A percentile compares a stretch with the other conserved stretches of the same genome.
Evolutionary conservation across 2,113 vertebrate species (phyloP).

Genomic region (Melanotaenia duboulayi): DNA sequence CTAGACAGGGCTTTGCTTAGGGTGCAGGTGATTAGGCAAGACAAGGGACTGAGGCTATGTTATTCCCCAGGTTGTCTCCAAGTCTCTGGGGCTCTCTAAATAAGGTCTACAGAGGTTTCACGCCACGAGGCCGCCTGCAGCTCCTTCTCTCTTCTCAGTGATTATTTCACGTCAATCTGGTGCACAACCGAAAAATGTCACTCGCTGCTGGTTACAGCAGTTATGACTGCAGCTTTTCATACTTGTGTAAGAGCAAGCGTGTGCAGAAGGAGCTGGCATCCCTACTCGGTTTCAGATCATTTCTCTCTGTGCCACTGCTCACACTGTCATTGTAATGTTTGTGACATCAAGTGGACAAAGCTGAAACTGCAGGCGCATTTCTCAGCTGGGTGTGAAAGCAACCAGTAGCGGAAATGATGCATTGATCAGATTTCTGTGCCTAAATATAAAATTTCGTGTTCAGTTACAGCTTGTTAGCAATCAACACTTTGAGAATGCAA

Average conservation of each 20-base stretch:
- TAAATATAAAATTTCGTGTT: not conserved
- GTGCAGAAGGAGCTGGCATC: slow-evolving; percentile 5
- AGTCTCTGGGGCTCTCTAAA: slow-evolving; percentile 61
- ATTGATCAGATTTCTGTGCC: not conserved
- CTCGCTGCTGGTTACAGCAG: slow-evolving; percentile 11
- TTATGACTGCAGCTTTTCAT: slow-evolving; percentile 11
- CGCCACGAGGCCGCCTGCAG: slow-evolving; percentile 49
- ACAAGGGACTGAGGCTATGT: slow-evolving; percentile 50
- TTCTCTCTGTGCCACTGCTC: not conserved
- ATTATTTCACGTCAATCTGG: slow-evolving; percentile 61
- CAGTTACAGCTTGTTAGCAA: not conserved
- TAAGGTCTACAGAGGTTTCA: slow-evolving; percentile 44
- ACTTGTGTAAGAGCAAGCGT: slow-evolving; percentile 7
- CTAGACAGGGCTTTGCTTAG: slow-evolving; percentile 61
- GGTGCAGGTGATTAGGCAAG: slow-evolving; percentile 68
- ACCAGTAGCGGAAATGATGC: not conserved
- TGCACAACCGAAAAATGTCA: slow-evolving; percentile 51
- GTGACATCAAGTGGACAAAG: slow-evolving; percentile 81
- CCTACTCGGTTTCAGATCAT: slow-evolving; percentile 1
- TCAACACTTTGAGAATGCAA: slow-evolving; percentile 15
- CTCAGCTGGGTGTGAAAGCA: not conserved
- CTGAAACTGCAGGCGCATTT: slow-evolving; percentile 61
- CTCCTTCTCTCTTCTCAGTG: slow-evolving; percentile 43
- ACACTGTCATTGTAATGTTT: slow-evolving; percentile 75
- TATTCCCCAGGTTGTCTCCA: slow-evolving; percentile 46